Evolutionary conservation across 2,113 vertebrate species (phyloP).

Genomic region (Hydrochoerus hydrochaeris): DNA sequence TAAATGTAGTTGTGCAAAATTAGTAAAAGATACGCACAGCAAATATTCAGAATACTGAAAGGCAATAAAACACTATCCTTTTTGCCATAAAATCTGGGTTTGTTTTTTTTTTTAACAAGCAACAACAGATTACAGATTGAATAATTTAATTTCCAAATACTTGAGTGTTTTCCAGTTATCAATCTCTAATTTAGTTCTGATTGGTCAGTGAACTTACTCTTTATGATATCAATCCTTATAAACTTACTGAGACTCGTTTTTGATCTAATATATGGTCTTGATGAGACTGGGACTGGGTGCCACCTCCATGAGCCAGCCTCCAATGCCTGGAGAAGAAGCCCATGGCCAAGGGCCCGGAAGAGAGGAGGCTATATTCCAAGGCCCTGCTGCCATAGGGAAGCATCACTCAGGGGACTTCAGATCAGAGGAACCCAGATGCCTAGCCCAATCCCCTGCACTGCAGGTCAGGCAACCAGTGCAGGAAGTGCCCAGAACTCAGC

Average conservation of each 20-base stretch:
- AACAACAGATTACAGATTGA: conserved; percentile 37
- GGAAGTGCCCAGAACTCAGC: too few species aligned
- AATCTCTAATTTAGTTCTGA: conserved; percentile 34
- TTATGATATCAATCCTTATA: neutral
- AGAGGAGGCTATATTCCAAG: too few species aligned
- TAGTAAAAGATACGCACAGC: neutral
- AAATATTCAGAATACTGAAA: neutral
- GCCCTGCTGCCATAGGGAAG: too few species aligned
- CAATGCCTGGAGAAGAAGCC: too few species aligned
- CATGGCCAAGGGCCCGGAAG: too few species aligned
- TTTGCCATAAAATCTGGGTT: neutral
- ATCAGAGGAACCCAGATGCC: too few species aligned
- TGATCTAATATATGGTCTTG: too few species aligned
- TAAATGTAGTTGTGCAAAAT: neutral
- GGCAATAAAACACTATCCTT: neutral
- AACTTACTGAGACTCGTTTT: neutral
- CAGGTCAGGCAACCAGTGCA: too few species aligned
- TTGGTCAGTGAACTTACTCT: neutral
- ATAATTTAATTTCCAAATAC: neutral
- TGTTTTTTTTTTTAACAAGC: neutral
- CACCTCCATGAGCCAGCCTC: too few species aligned
- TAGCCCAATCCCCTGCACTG: too few species aligned
- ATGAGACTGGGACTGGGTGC: too few species aligned
- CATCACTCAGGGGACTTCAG: too few species aligned
- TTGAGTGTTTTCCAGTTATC: conserved; percentile 14